Percentiles rank a stretch among this genome's conserved stretches.
phyloP scores from a whole-genome alignment of 2,113 vertebrate species.

The Bubo blakistoni region DNA sequence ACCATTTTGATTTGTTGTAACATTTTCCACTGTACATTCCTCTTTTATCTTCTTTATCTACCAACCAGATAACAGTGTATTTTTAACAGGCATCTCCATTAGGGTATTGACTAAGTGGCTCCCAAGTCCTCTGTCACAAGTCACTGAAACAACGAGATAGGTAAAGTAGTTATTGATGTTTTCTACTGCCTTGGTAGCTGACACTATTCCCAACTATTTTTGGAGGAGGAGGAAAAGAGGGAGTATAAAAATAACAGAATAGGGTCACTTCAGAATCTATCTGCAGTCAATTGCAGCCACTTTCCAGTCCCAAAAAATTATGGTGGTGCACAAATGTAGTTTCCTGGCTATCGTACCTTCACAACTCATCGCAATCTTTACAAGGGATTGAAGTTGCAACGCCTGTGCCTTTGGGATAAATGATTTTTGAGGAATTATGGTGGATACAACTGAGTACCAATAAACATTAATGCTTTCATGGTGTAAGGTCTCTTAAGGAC shows the following conservation, averaged over 20 bases:
- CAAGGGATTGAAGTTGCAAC: background rate
- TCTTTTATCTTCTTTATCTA: slow-evolving; percentile 43
- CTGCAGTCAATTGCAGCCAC: background rate
- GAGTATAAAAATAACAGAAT: slow-evolving; percentile 23
- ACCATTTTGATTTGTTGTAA: slow-evolving; percentile 7
- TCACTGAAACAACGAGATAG: slow-evolving; percentile 7
- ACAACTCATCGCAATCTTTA: background rate
- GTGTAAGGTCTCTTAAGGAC: background rate
- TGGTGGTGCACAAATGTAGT: background rate
- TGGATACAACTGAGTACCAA: background rate
- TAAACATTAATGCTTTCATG: background rate
- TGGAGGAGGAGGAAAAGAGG: background rate
- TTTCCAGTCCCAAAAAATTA: background rate
- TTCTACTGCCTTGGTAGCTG: background rate
- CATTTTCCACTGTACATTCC: background rate
- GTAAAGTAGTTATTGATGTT: slow-evolving; percentile 44
- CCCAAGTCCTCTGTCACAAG: slow-evolving; percentile 23
- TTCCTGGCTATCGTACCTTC: background rate
- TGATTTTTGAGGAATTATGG: background rate
- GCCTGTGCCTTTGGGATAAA: background rate
- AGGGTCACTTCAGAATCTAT: background rate
- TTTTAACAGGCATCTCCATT: slow-evolving; percentile 50
- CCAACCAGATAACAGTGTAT: slow-evolving; percentile 1
- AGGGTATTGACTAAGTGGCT: slow-evolving; percentile 25
- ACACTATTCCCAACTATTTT: slow-evolving; percentile 13